These are phyloP conservation scores for Mantis religiosa DNA, from an alignment of 2,888 invertebrate genomes.

Conservation along the genomic window DNA sequence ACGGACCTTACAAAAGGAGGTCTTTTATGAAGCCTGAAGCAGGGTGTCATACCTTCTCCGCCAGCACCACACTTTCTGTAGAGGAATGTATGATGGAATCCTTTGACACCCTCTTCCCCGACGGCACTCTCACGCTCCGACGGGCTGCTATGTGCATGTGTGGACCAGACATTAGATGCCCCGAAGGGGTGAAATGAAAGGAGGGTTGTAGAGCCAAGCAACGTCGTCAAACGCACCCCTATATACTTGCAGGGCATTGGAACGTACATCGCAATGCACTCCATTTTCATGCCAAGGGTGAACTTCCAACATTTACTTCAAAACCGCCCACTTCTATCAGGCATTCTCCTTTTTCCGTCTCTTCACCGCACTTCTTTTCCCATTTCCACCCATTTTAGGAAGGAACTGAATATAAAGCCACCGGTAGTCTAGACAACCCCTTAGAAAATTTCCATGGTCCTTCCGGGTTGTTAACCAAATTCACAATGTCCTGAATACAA, in stretches of 20 bases:
- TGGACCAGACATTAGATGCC: background rate
- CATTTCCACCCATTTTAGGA: background rate
- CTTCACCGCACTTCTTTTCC: background rate
- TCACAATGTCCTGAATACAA: too few species aligned
- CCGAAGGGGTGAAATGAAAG: background rate
- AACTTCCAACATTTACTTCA: background rate
- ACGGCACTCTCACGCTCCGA: background rate
- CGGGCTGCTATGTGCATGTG: background rate
- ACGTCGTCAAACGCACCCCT: background rate
- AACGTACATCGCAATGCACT: background rate
- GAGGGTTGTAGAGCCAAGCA: background rate
- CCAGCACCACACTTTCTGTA: background rate
- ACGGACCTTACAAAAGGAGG: background rate
- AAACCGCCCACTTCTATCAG: background rate
- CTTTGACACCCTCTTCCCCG: constrained; percentile 20
- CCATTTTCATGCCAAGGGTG: background rate
- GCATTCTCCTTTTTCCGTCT: background rate
- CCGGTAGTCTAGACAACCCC: background rate
- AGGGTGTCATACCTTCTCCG: background rate
- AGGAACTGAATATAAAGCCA: background rate
- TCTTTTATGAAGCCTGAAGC: background rate
- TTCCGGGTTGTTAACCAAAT: background rate
- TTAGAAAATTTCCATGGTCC: background rate
- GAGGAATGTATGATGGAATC: constrained; percentile 25
- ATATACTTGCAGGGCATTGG: background rate